Evolutionary conservation across 2,113 vertebrate genomes (phyloP).

Genomic region (Myodes glareolus): DNA sequence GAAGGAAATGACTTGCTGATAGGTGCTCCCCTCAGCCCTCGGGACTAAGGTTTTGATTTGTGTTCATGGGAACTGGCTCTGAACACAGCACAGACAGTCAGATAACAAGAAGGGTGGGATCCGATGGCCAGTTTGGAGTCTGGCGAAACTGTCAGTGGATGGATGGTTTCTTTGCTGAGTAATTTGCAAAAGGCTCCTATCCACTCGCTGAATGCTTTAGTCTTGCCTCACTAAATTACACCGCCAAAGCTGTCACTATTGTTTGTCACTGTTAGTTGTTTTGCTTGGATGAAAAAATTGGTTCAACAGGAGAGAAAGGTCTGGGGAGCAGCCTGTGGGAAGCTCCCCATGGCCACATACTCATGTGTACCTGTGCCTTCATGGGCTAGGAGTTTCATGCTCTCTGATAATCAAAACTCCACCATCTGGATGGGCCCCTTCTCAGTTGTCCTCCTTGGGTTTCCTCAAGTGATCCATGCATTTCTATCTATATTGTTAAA

Average conservation of each 20-base stretch:
- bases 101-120: not conserved
- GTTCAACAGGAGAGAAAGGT: not conserved
- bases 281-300: constrained; percentile 36
- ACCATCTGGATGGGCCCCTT: constrained; percentile 63
- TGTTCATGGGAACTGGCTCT: not conserved
- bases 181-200: constrained; percentile 44
- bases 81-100: not conserved
- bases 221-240: not conserved
- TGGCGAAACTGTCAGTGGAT: not conserved
- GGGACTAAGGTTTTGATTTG: not conserved
- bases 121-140: not conserved
- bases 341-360: not conserved
- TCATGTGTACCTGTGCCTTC: not conserved
- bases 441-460: constrained; percentile 54
- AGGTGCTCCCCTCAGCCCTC: not conserved
- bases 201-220: constrained; percentile 8
- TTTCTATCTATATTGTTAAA: constrained; percentile 50
- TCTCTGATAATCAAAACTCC: constrained; percentile 66
- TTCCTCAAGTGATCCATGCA: constrained; percentile 40
- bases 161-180: not conserved
- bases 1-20: not conserved
- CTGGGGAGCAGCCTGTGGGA: constrained; percentile 23
- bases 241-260: constrained; percentile 39
- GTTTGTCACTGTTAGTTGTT: constrained; percentile 56
- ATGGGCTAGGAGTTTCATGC: not conserved